These are phyloP conservation scores for Chelon auratus DNA, from an alignment of 2,797 vertebrate genomes.

Conservation along the genomic window DNA sequence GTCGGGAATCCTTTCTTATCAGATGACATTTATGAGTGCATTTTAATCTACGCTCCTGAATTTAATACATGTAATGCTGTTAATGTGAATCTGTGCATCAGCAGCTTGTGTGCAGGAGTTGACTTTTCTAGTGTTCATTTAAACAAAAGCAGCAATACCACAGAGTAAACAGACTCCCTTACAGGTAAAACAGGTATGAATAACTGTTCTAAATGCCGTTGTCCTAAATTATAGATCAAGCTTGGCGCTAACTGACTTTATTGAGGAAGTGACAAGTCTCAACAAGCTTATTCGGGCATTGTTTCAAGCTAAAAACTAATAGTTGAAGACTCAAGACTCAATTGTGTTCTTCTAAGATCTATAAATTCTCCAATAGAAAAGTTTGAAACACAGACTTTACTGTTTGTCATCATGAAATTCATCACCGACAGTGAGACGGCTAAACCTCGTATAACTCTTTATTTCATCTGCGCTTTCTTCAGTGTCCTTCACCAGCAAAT, in stretches of 20 bases:
- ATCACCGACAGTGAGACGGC: conserved; percentile 34
- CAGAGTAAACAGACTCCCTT: neutral
- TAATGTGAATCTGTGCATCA: conserved; percentile 28
- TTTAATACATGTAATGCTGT: conserved; percentile 43
- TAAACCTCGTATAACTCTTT: conserved; percentile 54
- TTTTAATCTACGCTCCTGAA: conserved; percentile 52
- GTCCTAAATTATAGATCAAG: neutral
- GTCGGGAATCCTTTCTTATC: conserved; percentile 55
- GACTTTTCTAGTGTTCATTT: conserved; percentile 7
- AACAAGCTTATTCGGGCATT: conserved; percentile 6
- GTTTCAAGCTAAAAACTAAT: conserved; percentile 1
- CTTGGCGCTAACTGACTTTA: neutral
- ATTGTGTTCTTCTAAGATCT: conserved; percentile 12
- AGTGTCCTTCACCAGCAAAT: conserved; percentile 70
- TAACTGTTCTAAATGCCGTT: no score
- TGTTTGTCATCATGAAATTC: conserved; percentile 44
- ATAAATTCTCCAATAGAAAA: conserved; percentile 27
- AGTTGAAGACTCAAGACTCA: neutral
- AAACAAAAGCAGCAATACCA: neutral
- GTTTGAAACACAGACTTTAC: conserved; percentile 25
- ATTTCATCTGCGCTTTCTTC: conserved; percentile 63
- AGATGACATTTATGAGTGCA: conserved; percentile 65
- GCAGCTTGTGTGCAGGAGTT: conserved; percentile 15
- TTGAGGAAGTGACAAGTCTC: neutral
- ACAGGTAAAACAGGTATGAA: neutral